phyloP scores from a whole-genome alignment of 2,797 vertebrate genomes.

The Enteromius unitaeniatus region DNA sequence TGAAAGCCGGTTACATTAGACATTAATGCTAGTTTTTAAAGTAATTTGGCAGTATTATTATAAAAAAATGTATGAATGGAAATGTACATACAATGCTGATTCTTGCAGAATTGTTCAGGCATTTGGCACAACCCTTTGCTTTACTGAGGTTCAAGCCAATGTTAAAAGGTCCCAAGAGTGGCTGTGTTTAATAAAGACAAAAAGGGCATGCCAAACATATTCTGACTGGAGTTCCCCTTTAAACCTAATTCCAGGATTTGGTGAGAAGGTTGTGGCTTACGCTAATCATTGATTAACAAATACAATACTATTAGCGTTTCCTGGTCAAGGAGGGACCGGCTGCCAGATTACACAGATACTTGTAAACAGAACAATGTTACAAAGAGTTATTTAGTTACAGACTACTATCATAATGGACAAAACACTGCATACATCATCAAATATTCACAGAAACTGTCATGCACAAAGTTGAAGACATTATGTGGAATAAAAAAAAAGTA shows the following conservation, averaged over 20 bases:
- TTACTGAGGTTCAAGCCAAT: neutral
- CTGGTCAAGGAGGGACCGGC: constrained; percentile 71
- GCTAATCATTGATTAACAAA: constrained; percentile 76
- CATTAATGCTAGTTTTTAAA: too few relatives aligned
- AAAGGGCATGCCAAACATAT: constrained; percentile 7
- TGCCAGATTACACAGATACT: constrained; percentile 72
- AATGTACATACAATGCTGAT: neutral
- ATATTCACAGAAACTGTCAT: neutral
- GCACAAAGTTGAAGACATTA: neutral
- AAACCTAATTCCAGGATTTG: constrained; percentile 68
- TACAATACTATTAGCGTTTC: constrained; percentile 72
- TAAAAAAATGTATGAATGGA: neutral
- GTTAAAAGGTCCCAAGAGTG: constrained; percentile 10
- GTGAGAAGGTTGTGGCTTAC: constrained; percentile 66
- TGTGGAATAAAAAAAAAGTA: neutral
- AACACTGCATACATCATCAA: neutral
- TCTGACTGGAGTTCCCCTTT: constrained; percentile 20
- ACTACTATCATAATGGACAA: neutral
- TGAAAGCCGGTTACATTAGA: too few relatives aligned
- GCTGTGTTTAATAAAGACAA: constrained; percentile 12
- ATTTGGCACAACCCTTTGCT: neutral
- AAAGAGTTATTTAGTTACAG: neutral
- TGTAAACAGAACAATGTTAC: constrained; percentile 39
- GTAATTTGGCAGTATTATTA: too few relatives aligned
- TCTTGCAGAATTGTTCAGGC: constrained; percentile 1